phyloP scores from a whole-genome alignment of 2,797 vertebrate species.

The Xerus rutilus region DNA sequence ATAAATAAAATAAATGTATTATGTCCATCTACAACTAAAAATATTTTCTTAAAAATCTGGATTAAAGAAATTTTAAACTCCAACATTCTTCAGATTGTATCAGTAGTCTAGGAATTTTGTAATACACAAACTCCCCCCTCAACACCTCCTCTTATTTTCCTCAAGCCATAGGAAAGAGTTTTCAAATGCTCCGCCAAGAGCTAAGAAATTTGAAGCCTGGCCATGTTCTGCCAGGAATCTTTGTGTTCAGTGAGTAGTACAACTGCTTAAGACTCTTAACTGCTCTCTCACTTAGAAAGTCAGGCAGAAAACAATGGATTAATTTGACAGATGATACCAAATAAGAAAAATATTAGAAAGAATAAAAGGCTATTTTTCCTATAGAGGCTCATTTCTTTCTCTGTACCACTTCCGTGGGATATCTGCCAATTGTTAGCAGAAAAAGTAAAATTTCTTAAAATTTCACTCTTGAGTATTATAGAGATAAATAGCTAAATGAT shows the following conservation, averaged over 20 bases:
- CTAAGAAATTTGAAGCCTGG: neutral
- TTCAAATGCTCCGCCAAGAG: constrained; percentile 25
- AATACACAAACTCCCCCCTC: neutral
- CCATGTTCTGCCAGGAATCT: neutral
- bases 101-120: neutral
- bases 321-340: constrained; percentile 84
- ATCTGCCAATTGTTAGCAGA: constrained; percentile 82
- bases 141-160: neutral
- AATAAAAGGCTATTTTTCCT: constrained; percentile 83
- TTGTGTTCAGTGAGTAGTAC: constrained; percentile 57
- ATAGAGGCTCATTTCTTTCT: constrained; percentile 83
- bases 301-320: constrained; percentile 63
- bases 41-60: neutral
- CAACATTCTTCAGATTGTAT: neutral
- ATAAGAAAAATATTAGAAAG: constrained; percentile 85
- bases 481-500: constrained; percentile 85
- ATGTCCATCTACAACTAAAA: too few relatives aligned
- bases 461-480: constrained; percentile 80
- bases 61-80: constrained; percentile 12
- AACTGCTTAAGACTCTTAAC: constrained; percentile 60
- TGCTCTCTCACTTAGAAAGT: constrained; percentile 78
- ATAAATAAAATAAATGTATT: too few relatives aligned
- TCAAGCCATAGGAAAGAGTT: neutral
- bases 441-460: constrained; percentile 85
- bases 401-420: constrained; percentile 75